Conservation (phyloP, 2,888 invertebrate species). For the Fragum whitleyi region DNA sequence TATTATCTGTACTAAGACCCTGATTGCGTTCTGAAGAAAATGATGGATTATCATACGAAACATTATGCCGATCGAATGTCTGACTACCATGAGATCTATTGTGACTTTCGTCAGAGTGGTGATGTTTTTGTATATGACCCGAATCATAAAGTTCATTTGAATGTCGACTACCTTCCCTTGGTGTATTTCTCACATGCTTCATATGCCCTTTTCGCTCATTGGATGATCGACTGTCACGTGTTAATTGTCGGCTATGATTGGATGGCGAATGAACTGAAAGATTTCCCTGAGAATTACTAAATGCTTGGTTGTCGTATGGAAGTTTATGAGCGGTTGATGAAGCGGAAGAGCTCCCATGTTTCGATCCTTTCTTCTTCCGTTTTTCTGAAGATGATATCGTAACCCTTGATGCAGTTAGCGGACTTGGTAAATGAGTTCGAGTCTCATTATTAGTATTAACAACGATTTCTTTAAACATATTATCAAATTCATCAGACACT, state of each 20-base stretch:
- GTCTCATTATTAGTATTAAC: background rate
- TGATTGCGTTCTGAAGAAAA: slow-evolving; percentile 4
- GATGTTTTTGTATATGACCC: slow-evolving; percentile 1
- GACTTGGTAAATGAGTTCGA: slow-evolving; percentile 23
- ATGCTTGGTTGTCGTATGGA: slow-evolving; percentile 59
- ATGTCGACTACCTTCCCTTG: slow-evolving; percentile 14
- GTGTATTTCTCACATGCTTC: background rate
- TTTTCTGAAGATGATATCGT: background rate
- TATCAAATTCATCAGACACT: slow-evolving; percentile 16
- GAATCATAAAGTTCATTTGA: slow-evolving; percentile 4
- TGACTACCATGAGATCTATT: slow-evolving; percentile 28
- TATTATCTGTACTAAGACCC: background rate
- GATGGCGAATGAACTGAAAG: slow-evolving; percentile 35
- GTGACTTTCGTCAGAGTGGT: slow-evolving; percentile 27
- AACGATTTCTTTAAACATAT: slow-evolving; percentile 25
- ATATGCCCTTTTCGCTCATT: background rate
- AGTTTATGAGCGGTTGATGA: slow-evolving; percentile 42
- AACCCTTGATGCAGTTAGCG: slow-evolving; percentile 1
- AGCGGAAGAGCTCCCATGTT: slow-evolving; percentile 31
- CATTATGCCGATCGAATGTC: slow-evolving; percentile 1
- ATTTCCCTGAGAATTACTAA: slow-evolving; percentile 58
- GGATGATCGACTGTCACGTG: background rate
- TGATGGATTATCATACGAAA: slow-evolving; percentile 10
- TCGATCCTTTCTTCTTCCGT: slow-evolving; percentile 22
- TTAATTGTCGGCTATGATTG: background rate